phyloP scores from a whole-genome alignment of 2,888 invertebrate species.

The Amphipoea oculea region DNA sequence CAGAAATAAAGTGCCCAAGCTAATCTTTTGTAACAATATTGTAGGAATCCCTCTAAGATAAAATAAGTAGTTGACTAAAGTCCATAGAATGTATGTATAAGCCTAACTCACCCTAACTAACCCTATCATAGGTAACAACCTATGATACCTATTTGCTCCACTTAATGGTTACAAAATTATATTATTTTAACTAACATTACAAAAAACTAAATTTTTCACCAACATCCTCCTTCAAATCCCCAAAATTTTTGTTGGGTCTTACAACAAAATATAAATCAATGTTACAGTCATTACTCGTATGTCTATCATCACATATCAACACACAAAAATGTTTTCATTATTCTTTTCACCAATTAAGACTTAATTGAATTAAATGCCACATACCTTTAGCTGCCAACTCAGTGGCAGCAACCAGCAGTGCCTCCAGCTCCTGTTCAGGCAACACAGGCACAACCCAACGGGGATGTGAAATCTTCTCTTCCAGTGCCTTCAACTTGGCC shows the following conservation, averaged over 20 bases:
- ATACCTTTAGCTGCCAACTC: conserved; percentile 95
- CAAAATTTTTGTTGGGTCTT: neutral
- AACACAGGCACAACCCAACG: conserved; percentile 99
- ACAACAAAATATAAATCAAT: neutral
- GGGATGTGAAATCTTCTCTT: conserved; percentile 98
- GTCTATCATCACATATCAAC: neutral
- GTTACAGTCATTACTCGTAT: neutral
- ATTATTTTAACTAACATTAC: neutral
- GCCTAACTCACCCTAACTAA: neutral
- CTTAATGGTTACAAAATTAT: neutral
- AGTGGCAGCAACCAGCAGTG: conserved; percentile 96
- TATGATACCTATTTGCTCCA: neutral
- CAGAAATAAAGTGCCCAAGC: neutral
- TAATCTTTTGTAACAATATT: neutral
- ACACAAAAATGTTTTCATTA: neutral
- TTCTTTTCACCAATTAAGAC: conserved; percentile 2
- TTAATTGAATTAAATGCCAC: conserved; percentile 41
- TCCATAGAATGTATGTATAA: neutral
- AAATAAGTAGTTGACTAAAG: neutral
- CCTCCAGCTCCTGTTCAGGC: conserved; percentile 98
- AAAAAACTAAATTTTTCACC: neutral
- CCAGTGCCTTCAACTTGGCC: conserved; percentile 95
- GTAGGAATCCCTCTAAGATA: conserved; percentile 4
- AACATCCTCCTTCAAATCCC: neutral
- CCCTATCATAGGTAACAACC: too few species aligned